Conservation (phyloP, 2,113 vertebrate genomes). For the Hippocampus abdominalis region DNA sequence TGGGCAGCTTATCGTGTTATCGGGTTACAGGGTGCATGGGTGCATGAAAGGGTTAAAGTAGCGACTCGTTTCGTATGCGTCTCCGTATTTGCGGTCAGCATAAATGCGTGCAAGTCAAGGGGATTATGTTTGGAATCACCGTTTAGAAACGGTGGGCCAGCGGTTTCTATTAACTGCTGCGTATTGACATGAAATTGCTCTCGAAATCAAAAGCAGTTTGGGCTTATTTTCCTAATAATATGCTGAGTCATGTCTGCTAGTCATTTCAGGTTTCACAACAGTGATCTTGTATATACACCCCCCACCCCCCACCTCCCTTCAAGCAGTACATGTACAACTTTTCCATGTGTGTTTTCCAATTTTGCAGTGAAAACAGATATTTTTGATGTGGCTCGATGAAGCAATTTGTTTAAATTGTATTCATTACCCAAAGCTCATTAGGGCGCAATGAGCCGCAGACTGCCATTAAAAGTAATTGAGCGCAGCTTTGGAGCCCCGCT, state of each 20-base stretch:
- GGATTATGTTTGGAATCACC: neutral
- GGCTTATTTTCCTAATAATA: constrained; percentile 4
- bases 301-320: neutral
- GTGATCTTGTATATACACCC: constrained; percentile 9
- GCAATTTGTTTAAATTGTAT: constrained; percentile 42
- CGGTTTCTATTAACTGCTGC: neutral
- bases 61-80: constrained; percentile 38
- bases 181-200: neutral
- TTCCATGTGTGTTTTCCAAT: constrained; percentile 16
- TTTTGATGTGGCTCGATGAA: constrained; percentile 52
- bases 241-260: constrained; percentile 2
- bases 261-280: constrained; percentile 8
- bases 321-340: constrained; percentile 4
- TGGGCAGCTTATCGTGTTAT: too few relatives aligned
- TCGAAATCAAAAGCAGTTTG: neutral
- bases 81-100: constrained; percentile 20
- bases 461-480: constrained; percentile 56
- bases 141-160: neutral
- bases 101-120: neutral
- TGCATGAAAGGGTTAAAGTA: constrained; percentile 1
- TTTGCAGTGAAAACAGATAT: constrained; percentile 15
- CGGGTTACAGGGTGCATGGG: too few relatives aligned
- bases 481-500: constrained; percentile 45
- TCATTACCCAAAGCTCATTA: constrained; percentile 62
- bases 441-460: constrained; percentile 50